These are phyloP conservation scores for Mohoua ochrocephala DNA, from an alignment of 2,113 vertebrate species.

Conservation along the genomic window DNA sequence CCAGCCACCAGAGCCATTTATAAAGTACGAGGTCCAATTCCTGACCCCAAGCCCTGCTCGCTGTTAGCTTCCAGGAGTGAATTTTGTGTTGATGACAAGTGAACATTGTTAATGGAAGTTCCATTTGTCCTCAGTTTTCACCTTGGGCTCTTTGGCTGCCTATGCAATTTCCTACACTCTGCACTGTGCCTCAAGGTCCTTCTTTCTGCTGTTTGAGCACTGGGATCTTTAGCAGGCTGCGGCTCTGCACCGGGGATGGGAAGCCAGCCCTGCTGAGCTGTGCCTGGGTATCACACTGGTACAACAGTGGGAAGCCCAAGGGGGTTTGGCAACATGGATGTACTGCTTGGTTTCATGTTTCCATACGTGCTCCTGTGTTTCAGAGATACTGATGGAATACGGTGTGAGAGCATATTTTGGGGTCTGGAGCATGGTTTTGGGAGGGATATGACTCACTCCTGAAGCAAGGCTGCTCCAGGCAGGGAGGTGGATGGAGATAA, in stretches of 20 bases:
- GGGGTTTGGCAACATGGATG: rapidly evolving
- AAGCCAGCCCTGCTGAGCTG: background rate
- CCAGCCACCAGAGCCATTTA: background rate
- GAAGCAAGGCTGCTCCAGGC: background rate
- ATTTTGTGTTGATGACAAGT: background rate
- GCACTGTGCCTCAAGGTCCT: background rate
- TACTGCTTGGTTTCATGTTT: rapidly evolving
- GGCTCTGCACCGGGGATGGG: rapidly evolving
- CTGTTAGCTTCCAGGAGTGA: background rate
- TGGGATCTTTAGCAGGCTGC: no score
- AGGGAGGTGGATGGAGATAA: background rate
- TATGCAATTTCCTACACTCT: background rate
- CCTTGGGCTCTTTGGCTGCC: background rate
- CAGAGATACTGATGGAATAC: rapidly evolving
- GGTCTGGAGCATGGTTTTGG: background rate
- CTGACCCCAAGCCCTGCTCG: background rate
- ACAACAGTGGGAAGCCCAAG: rapidly evolving
- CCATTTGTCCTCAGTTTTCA: background rate
- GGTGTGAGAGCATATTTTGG: rapidly evolving
- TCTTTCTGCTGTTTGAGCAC: rapidly evolving
- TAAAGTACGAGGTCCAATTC: rapidly evolving
- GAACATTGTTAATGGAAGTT: background rate
- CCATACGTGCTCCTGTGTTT: rapidly evolving
- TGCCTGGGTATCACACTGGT: rapidly evolving
- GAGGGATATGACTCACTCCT: background rate